phyloP scores from a whole-genome alignment of 1,140 invertebrate species.

The Diachasmimorpha longicaudata region DNA sequence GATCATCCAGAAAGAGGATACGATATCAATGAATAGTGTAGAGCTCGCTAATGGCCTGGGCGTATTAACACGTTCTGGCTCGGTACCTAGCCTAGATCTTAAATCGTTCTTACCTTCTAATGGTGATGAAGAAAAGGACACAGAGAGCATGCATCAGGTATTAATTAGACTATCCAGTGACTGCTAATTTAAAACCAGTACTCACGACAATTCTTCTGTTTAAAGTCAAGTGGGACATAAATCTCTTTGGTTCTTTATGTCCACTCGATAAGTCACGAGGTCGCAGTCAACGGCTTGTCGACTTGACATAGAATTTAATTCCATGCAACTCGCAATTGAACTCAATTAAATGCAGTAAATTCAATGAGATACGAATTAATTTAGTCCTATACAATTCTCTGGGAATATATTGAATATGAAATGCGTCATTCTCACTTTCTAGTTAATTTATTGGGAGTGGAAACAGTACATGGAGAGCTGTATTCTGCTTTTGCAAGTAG shows the following conservation, averaged over 20 bases:
- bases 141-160: constrained; percentile 60
- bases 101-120: constrained; percentile 56
- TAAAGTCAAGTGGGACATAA: no score
- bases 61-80: constrained; percentile 58
- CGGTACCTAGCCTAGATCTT: constrained; percentile 63
- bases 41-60: constrained; percentile 48
- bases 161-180: background rate
- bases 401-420: no score
- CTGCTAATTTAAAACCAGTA: background rate
- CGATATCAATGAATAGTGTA: constrained; percentile 57
- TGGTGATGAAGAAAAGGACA: constrained; percentile 52
- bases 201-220: no score
- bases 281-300: no score
- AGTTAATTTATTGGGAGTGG: constrained; percentile 65
- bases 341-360: no score
- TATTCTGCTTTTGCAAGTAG: constrained; percentile 62
- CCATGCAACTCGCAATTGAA: no score
- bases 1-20: constrained; percentile 52
- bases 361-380: no score
- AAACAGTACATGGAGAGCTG: constrained; percentile 67
- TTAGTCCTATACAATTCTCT: no score
- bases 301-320: no score
- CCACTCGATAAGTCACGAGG: no score
- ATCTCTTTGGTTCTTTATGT: no score
- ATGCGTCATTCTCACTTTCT: background rate